A percentile compares a stretch with the other conserved stretches of the same genome.
Evolutionary conservation across 2,113 vertebrate genomes (phyloP).

Genomic region (Emydocephalus ijimae): DNA sequence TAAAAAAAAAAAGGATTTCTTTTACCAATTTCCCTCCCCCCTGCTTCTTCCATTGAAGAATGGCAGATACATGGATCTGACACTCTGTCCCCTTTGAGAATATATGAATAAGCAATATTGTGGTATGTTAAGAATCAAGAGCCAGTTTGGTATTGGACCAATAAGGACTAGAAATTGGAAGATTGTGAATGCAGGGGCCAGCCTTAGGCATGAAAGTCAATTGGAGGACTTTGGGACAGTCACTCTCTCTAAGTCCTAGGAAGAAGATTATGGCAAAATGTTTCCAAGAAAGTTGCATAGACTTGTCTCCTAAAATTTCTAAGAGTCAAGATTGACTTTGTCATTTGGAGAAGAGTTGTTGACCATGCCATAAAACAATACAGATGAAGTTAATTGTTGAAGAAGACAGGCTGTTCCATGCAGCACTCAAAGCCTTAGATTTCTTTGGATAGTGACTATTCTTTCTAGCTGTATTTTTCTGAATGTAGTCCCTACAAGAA

Average conservation of each 20-base stretch:
- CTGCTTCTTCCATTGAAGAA: too few relatives aligned
- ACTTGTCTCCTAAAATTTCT: neutral
- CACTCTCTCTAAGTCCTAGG: neutral
- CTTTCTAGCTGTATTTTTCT: neutral
- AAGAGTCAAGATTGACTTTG: neutral
- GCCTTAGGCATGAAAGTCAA: neutral
- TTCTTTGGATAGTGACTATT: neutral
- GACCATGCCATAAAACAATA: neutral
- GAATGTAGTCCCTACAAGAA: neutral
- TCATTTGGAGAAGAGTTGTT: neutral
- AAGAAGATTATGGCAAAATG: neutral
- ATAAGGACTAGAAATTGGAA: neutral
- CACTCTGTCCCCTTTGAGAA: neutral
- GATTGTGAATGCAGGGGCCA: neutral
- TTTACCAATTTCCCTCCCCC: too few relatives aligned
- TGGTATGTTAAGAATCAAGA: neutral
- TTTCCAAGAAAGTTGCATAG: neutral
- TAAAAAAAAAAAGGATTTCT: too few relatives aligned
- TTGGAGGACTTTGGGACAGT: neutral
- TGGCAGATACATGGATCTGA: too few relatives aligned
- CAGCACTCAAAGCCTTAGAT: fast-evolving
- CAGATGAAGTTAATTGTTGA: neutral
- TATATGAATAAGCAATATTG: neutral
- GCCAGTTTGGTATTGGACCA: neutral
- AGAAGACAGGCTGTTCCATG: neutral